These are phyloP conservation scores for Agrilus mali DNA, from an alignment of 2,888 invertebrate genomes.

Conservation along the genomic window DNA sequence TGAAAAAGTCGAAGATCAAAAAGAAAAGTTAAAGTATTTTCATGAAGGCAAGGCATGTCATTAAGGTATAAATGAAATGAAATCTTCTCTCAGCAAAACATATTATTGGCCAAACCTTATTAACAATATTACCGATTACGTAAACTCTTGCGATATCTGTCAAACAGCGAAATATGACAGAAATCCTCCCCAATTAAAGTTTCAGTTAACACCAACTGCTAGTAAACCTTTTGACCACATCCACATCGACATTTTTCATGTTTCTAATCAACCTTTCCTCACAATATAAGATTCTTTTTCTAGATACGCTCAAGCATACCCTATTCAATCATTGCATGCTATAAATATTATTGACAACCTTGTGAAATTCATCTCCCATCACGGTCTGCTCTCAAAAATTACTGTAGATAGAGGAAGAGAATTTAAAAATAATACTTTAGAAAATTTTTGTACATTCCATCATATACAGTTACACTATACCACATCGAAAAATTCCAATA, in stretches of 20 bases:
- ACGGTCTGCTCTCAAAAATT: no score
- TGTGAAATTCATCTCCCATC: no score
- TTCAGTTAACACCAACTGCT: constrained; percentile 7
- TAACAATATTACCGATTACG: constrained; percentile 4
- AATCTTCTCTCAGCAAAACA: constrained; percentile 1
- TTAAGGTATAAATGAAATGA: constrained; percentile 6
- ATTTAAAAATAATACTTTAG: no score
- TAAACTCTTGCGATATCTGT: constrained; percentile 4
- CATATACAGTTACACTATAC: constrained; percentile 9
- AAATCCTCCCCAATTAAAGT: constrained; percentile 5
- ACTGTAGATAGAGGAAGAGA: no score
- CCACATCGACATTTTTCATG: constrained; percentile 3
- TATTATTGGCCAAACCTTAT: constrained; percentile 7
- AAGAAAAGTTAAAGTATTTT: constrained; percentile 4
- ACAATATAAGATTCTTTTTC: constrained; percentile 8
- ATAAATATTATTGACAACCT: no score
- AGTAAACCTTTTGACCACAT: constrained; percentile 7
- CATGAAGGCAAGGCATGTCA: constrained; percentile 9
- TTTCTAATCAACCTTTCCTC: constrained; percentile 5
- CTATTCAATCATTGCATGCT: no score
- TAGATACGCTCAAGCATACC: no score
- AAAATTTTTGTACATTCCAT: no score
- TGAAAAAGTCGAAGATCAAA: constrained; percentile 2
- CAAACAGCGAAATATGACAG: constrained; percentile 2
- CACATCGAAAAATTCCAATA: constrained; percentile 8